phyloP scores from a whole-genome alignment of 2,888 invertebrate genomes.

The Rhopalosiphum nymphaeae region DNA sequence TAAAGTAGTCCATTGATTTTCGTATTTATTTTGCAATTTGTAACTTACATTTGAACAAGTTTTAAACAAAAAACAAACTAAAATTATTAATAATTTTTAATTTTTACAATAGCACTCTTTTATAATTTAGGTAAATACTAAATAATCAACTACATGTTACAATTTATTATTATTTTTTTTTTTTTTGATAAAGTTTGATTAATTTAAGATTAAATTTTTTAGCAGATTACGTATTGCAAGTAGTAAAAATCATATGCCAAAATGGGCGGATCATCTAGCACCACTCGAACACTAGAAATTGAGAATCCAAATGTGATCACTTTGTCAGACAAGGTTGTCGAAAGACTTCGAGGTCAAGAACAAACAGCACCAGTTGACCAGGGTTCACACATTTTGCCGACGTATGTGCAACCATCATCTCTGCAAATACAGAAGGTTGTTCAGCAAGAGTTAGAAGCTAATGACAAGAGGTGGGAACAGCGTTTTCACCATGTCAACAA shows the following conservation, averaged over 20 bases:
- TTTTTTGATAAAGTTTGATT: neutral
- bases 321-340: constrained; percentile 55
- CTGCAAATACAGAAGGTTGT: constrained; percentile 54
- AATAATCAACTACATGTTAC: neutral
- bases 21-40: neutral
- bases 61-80: neutral
- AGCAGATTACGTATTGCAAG: neutral
- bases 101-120: neutral
- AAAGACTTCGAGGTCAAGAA: constrained; percentile 60
- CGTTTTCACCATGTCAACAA: constrained; percentile 45
- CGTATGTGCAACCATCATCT: constrained; percentile 51
- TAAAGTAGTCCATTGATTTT: neutral
- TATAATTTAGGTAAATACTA: constrained; percentile 9
- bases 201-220: constrained; percentile 20
- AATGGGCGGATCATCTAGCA: constrained; percentile 54
- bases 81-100: neutral
- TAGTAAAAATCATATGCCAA: neutral
- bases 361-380: constrained; percentile 2
- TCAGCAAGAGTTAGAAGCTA: constrained; percentile 54
- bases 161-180: neutral
- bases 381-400: neutral
- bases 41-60: neutral
- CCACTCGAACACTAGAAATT: constrained; percentile 43
- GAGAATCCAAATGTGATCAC: constrained; percentile 61
- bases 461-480: constrained; percentile 56